These are phyloP conservation scores for Sylvia atricapilla DNA, from an alignment of 2,113 vertebrate species.

Conservation along the genomic window DNA sequence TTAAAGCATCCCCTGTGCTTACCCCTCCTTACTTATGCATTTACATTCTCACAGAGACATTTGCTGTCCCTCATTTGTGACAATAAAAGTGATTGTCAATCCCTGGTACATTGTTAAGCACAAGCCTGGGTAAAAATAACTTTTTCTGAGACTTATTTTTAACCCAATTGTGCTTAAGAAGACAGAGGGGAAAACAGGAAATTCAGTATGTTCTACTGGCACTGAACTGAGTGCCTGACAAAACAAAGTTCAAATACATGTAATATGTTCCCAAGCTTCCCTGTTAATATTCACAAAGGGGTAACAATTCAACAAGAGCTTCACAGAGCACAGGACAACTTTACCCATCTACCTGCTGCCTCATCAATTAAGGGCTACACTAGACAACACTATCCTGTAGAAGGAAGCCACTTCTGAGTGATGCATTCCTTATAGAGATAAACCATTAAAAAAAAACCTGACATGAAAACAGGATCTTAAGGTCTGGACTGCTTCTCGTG, in stretches of 20 bases:
- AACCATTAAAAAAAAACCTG: background rate
- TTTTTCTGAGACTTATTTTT: slow-evolving; percentile 19
- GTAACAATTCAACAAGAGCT: background rate
- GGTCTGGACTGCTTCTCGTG: background rate
- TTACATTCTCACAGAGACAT: background rate
- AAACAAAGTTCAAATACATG: background rate
- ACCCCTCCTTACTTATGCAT: background rate
- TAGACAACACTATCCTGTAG: background rate
- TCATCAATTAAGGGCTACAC: background rate
- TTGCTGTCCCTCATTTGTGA: background rate
- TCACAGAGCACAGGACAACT: background rate
- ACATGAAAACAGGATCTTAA: background rate
- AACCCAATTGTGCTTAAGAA: background rate
- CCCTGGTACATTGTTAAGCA: background rate
- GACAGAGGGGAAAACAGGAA: slow-evolving; percentile 1
- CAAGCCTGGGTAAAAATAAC: background rate
- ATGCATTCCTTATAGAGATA: background rate
- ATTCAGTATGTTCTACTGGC: background rate
- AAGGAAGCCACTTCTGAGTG: background rate
- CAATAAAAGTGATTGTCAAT: background rate
- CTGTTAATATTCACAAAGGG: background rate
- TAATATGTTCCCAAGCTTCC: background rate
- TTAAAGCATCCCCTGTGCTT: background rate
- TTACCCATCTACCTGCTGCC: background rate
- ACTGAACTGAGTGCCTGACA: background rate